A percentile compares a stretch with the other conserved stretches of the same genome.
Evolutionary conservation across 2,888 invertebrate species (phyloP).

Genomic region (Didymodactylos carnosus): DNA sequence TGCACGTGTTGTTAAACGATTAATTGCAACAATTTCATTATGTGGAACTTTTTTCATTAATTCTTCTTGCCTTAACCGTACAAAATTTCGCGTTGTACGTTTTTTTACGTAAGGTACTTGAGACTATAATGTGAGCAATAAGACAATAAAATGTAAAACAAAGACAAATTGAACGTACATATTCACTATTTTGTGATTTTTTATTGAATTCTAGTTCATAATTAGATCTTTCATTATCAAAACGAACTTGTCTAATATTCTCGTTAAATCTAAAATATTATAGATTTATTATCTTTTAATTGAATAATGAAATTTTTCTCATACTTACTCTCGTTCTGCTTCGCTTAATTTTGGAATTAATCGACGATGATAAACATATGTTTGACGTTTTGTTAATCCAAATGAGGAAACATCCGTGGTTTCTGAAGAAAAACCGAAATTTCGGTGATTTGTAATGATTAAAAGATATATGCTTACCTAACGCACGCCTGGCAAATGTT

Average conservation of each 20-base stretch:
- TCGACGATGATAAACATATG: background rate
- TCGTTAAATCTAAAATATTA: background rate
- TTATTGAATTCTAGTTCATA: slow-evolving; percentile 13
- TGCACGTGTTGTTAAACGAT: slow-evolving; percentile 28
- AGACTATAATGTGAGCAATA: background rate
- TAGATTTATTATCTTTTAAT: too few relatives aligned
- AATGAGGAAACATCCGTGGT: background rate
- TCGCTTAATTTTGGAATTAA: background rate
- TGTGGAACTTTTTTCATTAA: background rate
- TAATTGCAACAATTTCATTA: slow-evolving; percentile 24
- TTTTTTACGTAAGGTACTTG: background rate
- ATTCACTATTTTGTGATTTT: background rate
- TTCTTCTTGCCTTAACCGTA: background rate
- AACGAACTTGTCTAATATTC: slow-evolving; percentile 14
- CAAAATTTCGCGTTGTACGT: background rate
- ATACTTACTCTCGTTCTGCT: background rate
- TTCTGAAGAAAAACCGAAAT: background rate
- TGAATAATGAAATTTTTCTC: background rate
- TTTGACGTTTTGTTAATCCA: background rate
- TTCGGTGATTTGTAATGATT: background rate
- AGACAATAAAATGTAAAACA: too few relatives aligned
- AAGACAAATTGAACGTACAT: background rate
- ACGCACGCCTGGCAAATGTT: background rate
- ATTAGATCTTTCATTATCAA: slow-evolving; percentile 15
- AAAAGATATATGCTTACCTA: background rate